Evolutionary conservation across 1,140 invertebrate genomes (phyloP).

Genomic region (Cardiocondyla obscurior): DNA sequence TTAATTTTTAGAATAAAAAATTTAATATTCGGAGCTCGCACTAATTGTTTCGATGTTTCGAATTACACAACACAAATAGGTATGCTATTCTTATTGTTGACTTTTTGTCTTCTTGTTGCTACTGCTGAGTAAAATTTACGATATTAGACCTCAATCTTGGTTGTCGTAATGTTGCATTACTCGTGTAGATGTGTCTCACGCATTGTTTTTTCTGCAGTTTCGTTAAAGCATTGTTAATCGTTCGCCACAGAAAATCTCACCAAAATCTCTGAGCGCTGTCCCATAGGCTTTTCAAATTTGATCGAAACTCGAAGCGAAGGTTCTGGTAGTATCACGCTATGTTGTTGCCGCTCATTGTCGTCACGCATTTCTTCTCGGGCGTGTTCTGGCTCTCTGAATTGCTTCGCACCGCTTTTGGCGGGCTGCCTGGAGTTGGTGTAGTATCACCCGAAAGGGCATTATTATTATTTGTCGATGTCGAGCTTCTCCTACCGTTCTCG

Average conservation of each 20-base stretch:
- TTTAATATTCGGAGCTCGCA: neutral
- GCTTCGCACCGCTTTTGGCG: slow-evolving; percentile 85
- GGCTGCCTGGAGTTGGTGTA: slow-evolving; percentile 80
- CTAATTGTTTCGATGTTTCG: slow-evolving; percentile 16
- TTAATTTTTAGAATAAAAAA: neutral
- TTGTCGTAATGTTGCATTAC: neutral
- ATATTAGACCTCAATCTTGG: neutral
- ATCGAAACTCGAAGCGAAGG: slow-evolving; percentile 80
- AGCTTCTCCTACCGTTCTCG: slow-evolving; percentile 85
- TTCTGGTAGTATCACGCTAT: slow-evolving; percentile 87
- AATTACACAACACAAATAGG: neutral
- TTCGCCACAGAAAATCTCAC: slow-evolving; percentile 59
- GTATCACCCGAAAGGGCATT: slow-evolving; percentile 82
- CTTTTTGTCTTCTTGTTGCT: neutral
- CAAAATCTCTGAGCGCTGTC: slow-evolving; percentile 79
- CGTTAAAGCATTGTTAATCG: neutral
- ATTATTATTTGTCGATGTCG: slow-evolving; percentile 86
- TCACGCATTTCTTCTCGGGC: slow-evolving; percentile 85
- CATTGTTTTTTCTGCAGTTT: neutral
- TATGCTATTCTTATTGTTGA: neutral
- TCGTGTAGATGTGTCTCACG: neutral
- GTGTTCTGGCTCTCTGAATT: slow-evolving; percentile 85
- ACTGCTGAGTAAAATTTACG: neutral
- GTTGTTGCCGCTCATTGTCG: slow-evolving; percentile 88
- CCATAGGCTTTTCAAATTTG: slow-evolving; percentile 79